Base-by-base conservation (phyloP, 64 coral and sea anemone genomes). In the Anthopleura sola region DNA sequence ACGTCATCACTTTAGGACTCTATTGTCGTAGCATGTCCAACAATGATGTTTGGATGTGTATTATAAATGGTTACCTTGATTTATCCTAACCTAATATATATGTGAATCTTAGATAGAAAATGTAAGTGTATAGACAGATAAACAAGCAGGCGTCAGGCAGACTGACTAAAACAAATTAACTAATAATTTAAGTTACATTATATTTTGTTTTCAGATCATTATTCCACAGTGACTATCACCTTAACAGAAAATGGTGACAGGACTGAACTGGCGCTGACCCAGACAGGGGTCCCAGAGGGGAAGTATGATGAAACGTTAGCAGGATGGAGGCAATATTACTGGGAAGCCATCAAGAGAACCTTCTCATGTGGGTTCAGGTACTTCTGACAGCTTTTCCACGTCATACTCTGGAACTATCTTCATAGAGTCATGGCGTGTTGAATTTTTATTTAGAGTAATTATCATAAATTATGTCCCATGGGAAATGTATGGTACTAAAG, bases 251-350 rank as follows among this genome's bases (percentile, higher is more conserved):
- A 95, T 15, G 93, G 94, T 23, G 87, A 90, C 75, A 86, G 90
- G n/a, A 99, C 97, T 10, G 90, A 95, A 78, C 71, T 99, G 31
- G 80, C 68, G 28, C 81, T 99, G 7, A 90, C 81, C 6, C 97
- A 99, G 66, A 90, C 87, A 68, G 97, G 97, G 75, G 88, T 99
- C 21, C 97, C 97, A 10, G 90, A 94, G 28, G 86, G 85, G 15
- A 90, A 94, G 60, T 99, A 86, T 85, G 97, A 99, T 53, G 87
- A 92, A 53, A 99, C 97, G 37, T 95, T 92, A 75, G 56, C 85
- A 36, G 97, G 97, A 68, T 99, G 97, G 97, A 95, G 92, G 34
- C 86, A 94, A 12, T 92, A 90, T 60, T 99, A 99, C 80, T 99
- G 97, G 97, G 93, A 69, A 17, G 85, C 55, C 44, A 99, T 99